Evolutionary conservation across 2,113 vertebrate genomes (phyloP), one percentile per base, ranked within the genome.

Genomic region (Spilogale gracilis): DNA sequence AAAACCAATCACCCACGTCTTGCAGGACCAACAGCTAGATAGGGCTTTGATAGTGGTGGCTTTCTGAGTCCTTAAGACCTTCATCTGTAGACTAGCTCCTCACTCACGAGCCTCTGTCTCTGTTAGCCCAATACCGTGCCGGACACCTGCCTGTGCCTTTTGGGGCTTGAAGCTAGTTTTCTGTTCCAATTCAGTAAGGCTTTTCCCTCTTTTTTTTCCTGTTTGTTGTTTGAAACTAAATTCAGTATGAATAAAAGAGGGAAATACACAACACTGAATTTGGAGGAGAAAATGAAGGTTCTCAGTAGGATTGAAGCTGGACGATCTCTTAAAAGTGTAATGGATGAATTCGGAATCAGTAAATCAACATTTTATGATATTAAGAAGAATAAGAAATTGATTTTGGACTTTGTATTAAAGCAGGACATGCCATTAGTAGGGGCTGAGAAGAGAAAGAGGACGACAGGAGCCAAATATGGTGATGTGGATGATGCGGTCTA

Each of bases 331-430:
- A 96, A 94, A 95, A 97, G 43, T 81, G 84, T 97, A 74, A 93
- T 91, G 91, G 88, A 88, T 97, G 94, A 98, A 89, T 97, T 94
- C 93, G 91, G 87, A 78, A 96, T 97, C 69, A 95, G 92, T 88
- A 98, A 97, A 56, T 98, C 83, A 95, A 97, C 92, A 91, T 97
- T 97, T 94, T 97, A 96, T 89, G 93, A 98, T 60, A 97, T 96
- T 95, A 97, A 95, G 60, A 97, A 98, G 80, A 97, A 97, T 69
- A 97, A 96, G 82, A 94, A 96, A 54, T 89, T 84, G 73, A 98
- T 97, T 94, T 93, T 96, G 71, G 90, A 97, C 76, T 97, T 97
- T 92, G 87, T 98, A 54, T 80, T 97, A 23, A 97, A 97, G 76
- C 84, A 97, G 80, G 96, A 96, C 74, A 93, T 95, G 73, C 96